Evolutionary conservation across 1,140 invertebrate species (phyloP).

Genomic region (Tetramorium simillimum): DNA sequence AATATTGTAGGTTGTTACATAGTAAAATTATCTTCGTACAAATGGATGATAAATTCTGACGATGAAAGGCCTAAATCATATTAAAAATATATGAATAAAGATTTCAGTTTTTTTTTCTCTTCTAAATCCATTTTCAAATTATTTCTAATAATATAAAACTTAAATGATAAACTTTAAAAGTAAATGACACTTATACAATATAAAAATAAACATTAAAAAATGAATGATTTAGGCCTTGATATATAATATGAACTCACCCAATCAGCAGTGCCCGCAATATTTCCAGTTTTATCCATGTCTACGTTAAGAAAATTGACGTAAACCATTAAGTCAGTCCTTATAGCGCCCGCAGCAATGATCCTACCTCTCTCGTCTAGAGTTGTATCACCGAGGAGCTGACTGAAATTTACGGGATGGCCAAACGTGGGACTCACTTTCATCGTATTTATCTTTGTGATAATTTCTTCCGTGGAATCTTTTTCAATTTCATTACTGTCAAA

Average conservation of each 20-base stretch:
- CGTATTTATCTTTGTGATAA: slow-evolving; percentile 88
- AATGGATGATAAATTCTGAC: not conserved
- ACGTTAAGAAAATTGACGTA: slow-evolving; percentile 89
- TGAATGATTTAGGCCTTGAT: slow-evolving; percentile 63
- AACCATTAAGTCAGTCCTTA: slow-evolving; percentile 88
- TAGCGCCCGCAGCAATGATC: slow-evolving; percentile 88
- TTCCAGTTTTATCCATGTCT: slow-evolving; percentile 88
- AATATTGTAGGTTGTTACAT: too few relatives aligned
- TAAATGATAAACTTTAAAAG: not conserved
- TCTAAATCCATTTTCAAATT: not conserved
- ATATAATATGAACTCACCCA: slow-evolving; percentile 84
- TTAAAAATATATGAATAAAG: not conserved
- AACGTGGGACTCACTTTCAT: slow-evolving; percentile 87
- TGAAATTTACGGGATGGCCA: slow-evolving; percentile 89
- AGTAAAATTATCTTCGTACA: slow-evolving; percentile 1
- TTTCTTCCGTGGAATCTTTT: slow-evolving; percentile 87
- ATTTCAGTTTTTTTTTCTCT: slow-evolving; percentile 52
- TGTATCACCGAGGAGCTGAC: slow-evolving; percentile 88
- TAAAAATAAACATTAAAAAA: slow-evolving; percentile 4
- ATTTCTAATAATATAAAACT: not conserved
- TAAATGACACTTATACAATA: not conserved
- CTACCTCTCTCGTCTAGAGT: slow-evolving; percentile 86
- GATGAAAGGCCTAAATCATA: slow-evolving; percentile 67
- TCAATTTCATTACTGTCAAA: slow-evolving; percentile 86
- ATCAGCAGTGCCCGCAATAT: slow-evolving; percentile 90